A percentile compares a stretch with the other conserved stretches of the same genome.
Evolutionary conservation across 2,113 vertebrate genomes (phyloP).

Genomic region (Prietella phreatophila): DNA sequence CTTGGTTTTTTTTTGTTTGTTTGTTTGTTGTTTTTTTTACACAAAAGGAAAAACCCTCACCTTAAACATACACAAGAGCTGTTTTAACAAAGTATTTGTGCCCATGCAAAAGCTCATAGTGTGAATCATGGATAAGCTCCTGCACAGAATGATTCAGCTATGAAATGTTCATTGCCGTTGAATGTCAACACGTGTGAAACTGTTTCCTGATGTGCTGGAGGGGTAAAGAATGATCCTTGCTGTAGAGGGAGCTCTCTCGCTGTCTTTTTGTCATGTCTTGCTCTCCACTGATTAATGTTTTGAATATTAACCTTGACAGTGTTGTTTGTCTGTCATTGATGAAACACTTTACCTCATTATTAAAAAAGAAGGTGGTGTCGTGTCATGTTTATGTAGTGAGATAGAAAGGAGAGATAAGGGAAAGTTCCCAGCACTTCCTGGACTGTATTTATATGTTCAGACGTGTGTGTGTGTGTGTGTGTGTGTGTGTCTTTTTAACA

Average conservation of each 20-base stretch:
- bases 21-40: not conserved
- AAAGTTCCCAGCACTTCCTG: constrained; percentile 19
- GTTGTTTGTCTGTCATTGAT: constrained; percentile 13
- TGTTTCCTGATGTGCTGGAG: not conserved
- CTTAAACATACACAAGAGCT: not conserved
- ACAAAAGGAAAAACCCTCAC: not conserved
- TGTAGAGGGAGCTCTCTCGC: constrained; percentile 67
- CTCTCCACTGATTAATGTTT: not conserved
- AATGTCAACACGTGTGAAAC: not conserved
- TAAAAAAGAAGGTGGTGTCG: not conserved
- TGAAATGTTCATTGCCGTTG: not conserved
- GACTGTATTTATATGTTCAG: constrained; percentile 9
- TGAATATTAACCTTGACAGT: not conserved
- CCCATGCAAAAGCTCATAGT: not conserved
- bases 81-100: not conserved
- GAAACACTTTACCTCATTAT: constrained; percentile 13
- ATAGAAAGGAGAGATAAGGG: not conserved
- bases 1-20: not conserved
- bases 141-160: not conserved
- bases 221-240: constrained; percentile 33
- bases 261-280: not conserved
- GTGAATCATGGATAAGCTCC: not conserved
- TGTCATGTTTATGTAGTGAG: constrained; percentile 1
- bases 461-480: constrained; percentile 4
- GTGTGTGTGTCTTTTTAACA: not conserved